Evolutionary conservation across 2,888 invertebrate species (phyloP).

Genomic region (Ctenicera cuprea): DNA sequence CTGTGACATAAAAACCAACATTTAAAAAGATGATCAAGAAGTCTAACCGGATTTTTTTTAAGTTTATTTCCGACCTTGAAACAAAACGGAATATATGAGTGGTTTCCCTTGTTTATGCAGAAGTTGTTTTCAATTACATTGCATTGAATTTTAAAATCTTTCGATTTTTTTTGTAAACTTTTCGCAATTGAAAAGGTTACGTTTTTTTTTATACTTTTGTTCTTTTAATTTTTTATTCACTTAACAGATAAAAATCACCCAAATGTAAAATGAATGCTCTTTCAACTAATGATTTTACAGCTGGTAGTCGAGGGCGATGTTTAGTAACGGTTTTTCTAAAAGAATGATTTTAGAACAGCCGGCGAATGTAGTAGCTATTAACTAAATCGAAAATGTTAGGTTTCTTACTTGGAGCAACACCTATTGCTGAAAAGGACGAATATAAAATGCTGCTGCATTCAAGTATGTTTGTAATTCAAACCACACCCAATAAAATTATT

Average conservation of each 20-base stretch:
- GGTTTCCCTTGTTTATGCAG: too few relatives aligned
- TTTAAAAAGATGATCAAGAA: background rate
- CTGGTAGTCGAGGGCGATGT: background rate
- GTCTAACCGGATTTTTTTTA: background rate
- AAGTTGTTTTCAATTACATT: too few relatives aligned
- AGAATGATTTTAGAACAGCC: constrained; percentile 17
- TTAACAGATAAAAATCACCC: too few relatives aligned
- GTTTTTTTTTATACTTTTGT: too few relatives aligned
- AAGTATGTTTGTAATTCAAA: background rate
- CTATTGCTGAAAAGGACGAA: too few relatives aligned
- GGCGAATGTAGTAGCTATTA: constrained; percentile 19
- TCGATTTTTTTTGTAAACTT: too few relatives aligned
- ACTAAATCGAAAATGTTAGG: background rate
- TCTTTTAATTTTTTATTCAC: too few relatives aligned
- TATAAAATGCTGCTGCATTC: too few relatives aligned
- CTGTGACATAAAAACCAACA: background rate
- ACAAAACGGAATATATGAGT: too few relatives aligned
- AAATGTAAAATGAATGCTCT: too few relatives aligned
- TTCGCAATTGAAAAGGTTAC: too few relatives aligned
- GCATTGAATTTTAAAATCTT: too few relatives aligned
- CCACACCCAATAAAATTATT: constrained; percentile 2
- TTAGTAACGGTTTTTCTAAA: constrained; percentile 15
- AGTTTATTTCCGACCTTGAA: background rate
- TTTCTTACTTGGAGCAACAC: background rate
- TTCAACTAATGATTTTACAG: background rate